Evolutionary conservation across 1,140 invertebrate species (phyloP), one percentile per base, ranked within the genome.

Genomic region (Akabosia matsudoensis): DNA sequence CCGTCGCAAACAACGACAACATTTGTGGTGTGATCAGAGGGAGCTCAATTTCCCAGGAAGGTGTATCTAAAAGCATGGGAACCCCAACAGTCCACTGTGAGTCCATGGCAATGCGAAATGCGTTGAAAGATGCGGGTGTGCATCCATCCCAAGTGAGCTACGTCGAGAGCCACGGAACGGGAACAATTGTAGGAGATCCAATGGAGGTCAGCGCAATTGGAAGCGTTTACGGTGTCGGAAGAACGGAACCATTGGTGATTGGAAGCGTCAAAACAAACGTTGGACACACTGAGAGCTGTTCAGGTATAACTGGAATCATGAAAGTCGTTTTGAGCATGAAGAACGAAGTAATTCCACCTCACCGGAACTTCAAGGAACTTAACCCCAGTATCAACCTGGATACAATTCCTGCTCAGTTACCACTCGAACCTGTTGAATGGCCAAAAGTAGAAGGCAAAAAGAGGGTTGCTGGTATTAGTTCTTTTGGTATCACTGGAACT

Each of bases 261-360:
- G 89, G 89, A 24, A 88, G 88, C 13, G 87, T 89, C 14, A 91
- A 90, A 79, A 88, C 88, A n/a, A 91, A 90, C 82, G 88, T 89
- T 85, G 90, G 90, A 0, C 90, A 90, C 77, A 84, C 88, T 31
- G 89, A 90, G 82, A 86, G 88, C 33, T 87, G 88, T 30, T 89
- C 88, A 84, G 86, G 86, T 70, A 67, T 79, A 13, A 33, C 26
- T 26, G 33, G 64, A 16, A 33, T 81, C 13, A 45, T 52, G 16
- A 79, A 78, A 51, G 61, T 67, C 7, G 22, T 45, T 37, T 28
- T 72, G 13, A 7, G 13, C 33, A 72, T 72, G 70, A 4, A 37
- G 7, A 18, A 72, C 22, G 22, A 45, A 24, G 16, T 34, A 2
- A 72, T 72, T 28, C 70, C 70, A 51, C 16, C 16, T 2, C 70